phyloP scores from a whole-genome alignment of 2,113 vertebrate species.

The Chiloscyllium plagiosum region DNA sequence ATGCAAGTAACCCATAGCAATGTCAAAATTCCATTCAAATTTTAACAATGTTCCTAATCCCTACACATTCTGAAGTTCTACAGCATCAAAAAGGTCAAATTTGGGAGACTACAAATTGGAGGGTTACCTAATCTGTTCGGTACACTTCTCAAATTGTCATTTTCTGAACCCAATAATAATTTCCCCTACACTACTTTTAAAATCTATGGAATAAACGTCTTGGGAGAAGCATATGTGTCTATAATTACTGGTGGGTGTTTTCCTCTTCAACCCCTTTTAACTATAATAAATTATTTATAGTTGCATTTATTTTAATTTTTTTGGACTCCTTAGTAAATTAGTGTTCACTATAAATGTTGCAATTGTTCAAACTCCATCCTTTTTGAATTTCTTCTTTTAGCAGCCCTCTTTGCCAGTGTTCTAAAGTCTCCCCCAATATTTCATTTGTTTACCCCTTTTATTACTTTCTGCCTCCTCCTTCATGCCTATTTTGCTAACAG shows the following conservation, averaged over 20 bases:
- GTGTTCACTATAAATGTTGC: no score
- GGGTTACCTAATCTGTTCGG: not conserved
- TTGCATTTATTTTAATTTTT: not conserved
- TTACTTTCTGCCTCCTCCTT: not conserved
- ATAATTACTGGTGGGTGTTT: not conserved
- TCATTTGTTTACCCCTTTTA: not conserved
- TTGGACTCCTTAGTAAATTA: not conserved
- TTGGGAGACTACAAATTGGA: not conserved
- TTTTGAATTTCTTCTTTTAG: not conserved
- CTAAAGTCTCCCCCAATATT: not conserved
- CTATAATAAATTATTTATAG: not conserved
- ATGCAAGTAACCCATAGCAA: not conserved
- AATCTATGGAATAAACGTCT: not conserved
- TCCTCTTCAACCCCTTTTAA: not conserved
- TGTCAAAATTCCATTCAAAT: not conserved
- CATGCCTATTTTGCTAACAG: not conserved
- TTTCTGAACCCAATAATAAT: not conserved
- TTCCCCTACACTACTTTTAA: not conserved
- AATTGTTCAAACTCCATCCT: not conserved
- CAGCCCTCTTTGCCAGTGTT: not conserved
- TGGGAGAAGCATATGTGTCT: not conserved
- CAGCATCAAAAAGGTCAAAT: not conserved
- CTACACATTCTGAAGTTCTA: not conserved
- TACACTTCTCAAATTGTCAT: not conserved
- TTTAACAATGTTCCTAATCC: not conserved